Percentiles rank a stretch among this genome's conserved stretches.
These are phyloP conservation scores for Eupsittula cactorum DNA, from an alignment of 2,113 vertebrate genomes.

Conservation along the genomic window DNA sequence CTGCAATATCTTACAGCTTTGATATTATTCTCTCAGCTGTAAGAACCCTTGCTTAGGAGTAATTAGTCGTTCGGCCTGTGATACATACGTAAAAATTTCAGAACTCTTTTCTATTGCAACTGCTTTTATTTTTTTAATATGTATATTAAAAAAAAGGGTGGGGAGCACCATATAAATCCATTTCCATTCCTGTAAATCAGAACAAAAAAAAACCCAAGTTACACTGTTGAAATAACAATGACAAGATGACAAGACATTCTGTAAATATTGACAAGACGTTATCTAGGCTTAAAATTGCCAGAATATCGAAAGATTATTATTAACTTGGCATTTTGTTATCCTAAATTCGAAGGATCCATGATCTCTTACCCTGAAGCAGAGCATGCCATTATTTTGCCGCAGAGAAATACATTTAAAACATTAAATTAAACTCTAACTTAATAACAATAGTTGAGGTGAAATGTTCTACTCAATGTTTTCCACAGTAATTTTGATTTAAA, in stretches of 20 bases:
- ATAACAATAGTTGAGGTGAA: background rate
- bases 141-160: background rate
- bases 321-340: background rate
- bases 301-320: background rate
- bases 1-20: background rate
- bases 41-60: background rate
- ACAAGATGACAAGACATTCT: background rate
- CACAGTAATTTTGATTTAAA: background rate
- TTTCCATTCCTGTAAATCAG: background rate
- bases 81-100: background rate
- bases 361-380: background rate
- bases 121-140: background rate
- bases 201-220: background rate
- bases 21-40: background rate
- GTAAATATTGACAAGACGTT: background rate
- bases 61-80: background rate
- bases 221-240: background rate
- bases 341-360: background rate
- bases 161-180: background rate
- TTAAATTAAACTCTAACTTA: background rate
- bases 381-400: background rate
- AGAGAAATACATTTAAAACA: background rate
- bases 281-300: background rate
- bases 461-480: background rate
- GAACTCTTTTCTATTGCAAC: background rate